Evolutionary conservation across 2,113 vertebrate species (phyloP).

Genomic region (Ammodytes dubius): DNA sequence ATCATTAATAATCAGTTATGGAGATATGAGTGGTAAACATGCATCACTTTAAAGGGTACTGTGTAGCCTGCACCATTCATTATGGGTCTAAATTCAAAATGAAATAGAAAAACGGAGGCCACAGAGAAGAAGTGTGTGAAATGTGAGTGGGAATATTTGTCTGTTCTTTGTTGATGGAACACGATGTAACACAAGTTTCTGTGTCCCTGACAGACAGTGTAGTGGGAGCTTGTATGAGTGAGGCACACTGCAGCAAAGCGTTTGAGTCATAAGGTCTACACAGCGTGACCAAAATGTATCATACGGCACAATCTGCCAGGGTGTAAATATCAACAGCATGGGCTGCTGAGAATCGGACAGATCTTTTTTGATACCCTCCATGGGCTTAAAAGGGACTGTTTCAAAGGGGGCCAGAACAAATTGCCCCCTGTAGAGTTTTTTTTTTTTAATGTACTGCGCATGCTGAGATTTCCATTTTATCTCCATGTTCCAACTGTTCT

Average conservation of each 20-base stretch:
- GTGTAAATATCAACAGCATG: conserved; percentile 52
- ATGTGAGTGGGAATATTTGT: conserved; percentile 32
- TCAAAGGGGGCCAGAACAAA: conserved; percentile 8
- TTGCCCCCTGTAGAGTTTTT: conserved; percentile 8
- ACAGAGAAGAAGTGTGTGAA: neutral
- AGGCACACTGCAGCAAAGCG: conserved; percentile 38
- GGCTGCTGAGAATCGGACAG: conserved; percentile 27
- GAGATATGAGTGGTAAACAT: conserved; percentile 18
- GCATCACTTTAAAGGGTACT: neutral
- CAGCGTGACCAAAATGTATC: conserved; percentile 37
- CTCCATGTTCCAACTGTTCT: neutral
- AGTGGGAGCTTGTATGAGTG: conserved; percentile 64
- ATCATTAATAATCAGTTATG: conserved; percentile 54
- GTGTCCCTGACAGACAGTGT: conserved; percentile 50
- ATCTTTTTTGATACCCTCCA: conserved; percentile 8
- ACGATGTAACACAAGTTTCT: conserved; percentile 13
- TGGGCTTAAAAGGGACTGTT: conserved; percentile 30
- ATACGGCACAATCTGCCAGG: conserved; percentile 68
- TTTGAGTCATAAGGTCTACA: conserved; percentile 2
- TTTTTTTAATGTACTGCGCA: neutral
- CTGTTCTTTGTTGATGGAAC: conserved; percentile 38
- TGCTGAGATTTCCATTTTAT: conserved; percentile 24
- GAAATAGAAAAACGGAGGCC: neutral
- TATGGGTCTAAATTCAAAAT: neutral
- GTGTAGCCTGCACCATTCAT: neutral